Percentiles rank a stretch among this genome's conserved stretches.
Evolutionary conservation across 2,113 vertebrate species (phyloP).

Genomic region (Amblyornis subalaris): DNA sequence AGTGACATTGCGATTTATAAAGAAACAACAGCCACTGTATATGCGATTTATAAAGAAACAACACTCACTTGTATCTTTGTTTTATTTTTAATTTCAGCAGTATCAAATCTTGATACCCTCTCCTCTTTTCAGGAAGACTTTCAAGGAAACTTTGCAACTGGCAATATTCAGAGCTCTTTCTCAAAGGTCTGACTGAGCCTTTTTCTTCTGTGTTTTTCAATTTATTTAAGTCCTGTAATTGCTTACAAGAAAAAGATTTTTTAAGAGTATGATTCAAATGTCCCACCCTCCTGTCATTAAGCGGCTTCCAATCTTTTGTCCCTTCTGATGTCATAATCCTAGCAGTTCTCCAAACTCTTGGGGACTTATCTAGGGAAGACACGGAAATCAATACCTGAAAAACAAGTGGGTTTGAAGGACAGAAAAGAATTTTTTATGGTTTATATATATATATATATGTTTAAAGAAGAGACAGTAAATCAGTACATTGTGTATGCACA

Average conservation of each 20-base stretch:
- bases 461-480: neutral
- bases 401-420: neutral
- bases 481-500: neutral
- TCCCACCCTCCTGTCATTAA: neutral
- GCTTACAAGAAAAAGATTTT: neutral
- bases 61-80: neutral
- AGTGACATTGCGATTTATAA: neutral
- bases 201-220: neutral
- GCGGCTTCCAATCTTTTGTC: neutral
- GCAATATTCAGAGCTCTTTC: neutral
- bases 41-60: neutral
- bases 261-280: neutral
- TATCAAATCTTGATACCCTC: neutral
- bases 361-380: neutral
- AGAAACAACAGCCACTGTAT: neutral
- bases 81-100: slow-evolving; percentile 5
- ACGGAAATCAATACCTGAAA: neutral
- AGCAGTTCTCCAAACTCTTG: neutral
- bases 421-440: neutral
- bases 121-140: neutral
- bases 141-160: neutral
- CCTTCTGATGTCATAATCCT: neutral
- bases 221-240: neutral
- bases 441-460: neutral
- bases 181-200: neutral